Evolutionary conservation across 92 coral and sea anemone species (phyloP).

Genomic region (Bergia puertoricense): DNA sequence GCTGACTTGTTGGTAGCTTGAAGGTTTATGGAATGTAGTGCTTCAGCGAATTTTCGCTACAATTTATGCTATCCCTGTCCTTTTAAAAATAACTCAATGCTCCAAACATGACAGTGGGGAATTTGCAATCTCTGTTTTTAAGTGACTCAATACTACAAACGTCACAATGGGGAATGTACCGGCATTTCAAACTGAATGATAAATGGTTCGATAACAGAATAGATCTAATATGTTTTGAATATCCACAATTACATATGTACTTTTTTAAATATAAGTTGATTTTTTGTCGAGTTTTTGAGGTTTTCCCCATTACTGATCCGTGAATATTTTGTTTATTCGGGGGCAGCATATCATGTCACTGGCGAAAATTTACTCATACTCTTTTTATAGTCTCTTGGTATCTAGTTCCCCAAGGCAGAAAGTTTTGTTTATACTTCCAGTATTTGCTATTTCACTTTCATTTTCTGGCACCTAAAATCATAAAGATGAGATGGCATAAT

Average conservation of each 20-base stretch:
- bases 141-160: neutral
- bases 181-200: too few relatives aligned
- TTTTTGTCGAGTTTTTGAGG: too few relatives aligned
- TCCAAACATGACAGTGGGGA: too few relatives aligned
- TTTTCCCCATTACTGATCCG: too few relatives aligned
- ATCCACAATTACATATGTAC: too few relatives aligned
- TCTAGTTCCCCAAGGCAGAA: neutral
- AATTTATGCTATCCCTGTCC: neutral
- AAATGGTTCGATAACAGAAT: too few relatives aligned
- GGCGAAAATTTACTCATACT: neutral
- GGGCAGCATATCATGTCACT: neutral
- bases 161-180: too few relatives aligned
- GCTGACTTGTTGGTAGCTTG: neutral
- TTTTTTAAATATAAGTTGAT: too few relatives aligned
- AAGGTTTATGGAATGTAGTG: neutral
- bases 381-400: neutral
- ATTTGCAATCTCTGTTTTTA: too few relatives aligned
- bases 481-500: neutral
- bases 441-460: neutral
- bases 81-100: too few relatives aligned
- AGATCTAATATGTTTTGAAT: too few relatives aligned
- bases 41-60: neutral
- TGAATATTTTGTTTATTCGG: too few relatives aligned
- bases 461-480: neutral
- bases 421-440: neutral